These are phyloP conservation scores for Terebella lapidaria DNA, from an alignment of 2,888 invertebrate genomes.

Conservation along the genomic window DNA sequence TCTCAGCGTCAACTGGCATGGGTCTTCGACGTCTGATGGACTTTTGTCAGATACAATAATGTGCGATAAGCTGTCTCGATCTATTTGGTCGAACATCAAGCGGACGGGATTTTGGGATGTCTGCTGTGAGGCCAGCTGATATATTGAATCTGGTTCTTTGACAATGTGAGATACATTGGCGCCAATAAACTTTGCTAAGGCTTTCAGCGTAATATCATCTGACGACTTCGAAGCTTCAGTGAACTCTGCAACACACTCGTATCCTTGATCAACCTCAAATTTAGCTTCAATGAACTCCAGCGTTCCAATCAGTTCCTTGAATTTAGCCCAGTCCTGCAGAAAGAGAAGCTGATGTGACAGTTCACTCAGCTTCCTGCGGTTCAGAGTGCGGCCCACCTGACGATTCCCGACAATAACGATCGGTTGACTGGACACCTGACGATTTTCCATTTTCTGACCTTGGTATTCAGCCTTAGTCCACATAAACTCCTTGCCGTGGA, in stretches of 20 bases:
- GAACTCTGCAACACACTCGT: conserved; percentile 15
- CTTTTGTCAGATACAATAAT: not conserved
- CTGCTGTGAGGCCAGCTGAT: conserved; percentile 20
- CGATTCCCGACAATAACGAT: conserved; percentile 7
- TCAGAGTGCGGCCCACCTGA: conserved; percentile 5
- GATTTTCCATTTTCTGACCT: not conserved
- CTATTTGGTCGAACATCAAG: conserved; percentile 1
- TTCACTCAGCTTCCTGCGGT: conserved; percentile 16
- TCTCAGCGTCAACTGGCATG: conserved; percentile 19
- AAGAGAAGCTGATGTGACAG: conserved; percentile 13
- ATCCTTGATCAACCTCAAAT: conserved; percentile 20
- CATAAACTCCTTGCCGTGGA: conserved; percentile 21
- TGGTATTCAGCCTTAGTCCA: not conserved
- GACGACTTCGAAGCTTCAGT: conserved; percentile 9
- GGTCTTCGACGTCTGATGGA: conserved; percentile 15
- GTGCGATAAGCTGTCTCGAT: not conserved
- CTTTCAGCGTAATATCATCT: conserved; percentile 1
- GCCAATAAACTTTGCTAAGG: conserved; percentile 12
- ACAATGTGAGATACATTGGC: conserved; percentile 12
- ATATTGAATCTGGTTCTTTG: conserved; percentile 11
- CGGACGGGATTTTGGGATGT: not conserved
- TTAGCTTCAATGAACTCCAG: conserved; percentile 18
- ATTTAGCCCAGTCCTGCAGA: conserved; percentile 15
- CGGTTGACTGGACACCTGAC: conserved; percentile 14
- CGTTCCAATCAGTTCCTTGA: conserved; percentile 3